Evolutionary conservation across 2,888 invertebrate genomes (phyloP).

Genomic region (Leptura quadrifasciata): DNA sequence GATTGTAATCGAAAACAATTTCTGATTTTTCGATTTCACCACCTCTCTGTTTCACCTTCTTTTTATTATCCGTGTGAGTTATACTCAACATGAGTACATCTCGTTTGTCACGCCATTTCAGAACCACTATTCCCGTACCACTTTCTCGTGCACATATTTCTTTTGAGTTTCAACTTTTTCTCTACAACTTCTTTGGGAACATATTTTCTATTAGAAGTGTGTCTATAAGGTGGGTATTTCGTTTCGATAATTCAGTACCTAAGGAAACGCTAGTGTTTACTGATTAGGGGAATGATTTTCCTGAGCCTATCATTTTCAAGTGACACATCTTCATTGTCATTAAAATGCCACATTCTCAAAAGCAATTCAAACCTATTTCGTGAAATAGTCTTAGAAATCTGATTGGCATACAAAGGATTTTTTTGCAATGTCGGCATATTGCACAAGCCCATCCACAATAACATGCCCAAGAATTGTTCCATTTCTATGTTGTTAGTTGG

Average conservation of each 20-base stretch:
- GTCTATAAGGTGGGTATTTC: slow-evolving; percentile 61
- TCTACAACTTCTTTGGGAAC: slow-evolving; percentile 56
- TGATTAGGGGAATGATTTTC: too few species aligned
- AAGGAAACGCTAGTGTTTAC: slow-evolving; percentile 43
- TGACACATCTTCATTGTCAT: too few species aligned
- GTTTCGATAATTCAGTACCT: slow-evolving; percentile 49
- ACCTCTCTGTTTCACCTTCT: neutral
- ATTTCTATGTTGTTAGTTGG: too few species aligned
- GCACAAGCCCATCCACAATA: too few species aligned
- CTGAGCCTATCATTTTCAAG: too few species aligned
- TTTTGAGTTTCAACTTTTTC: slow-evolving; percentile 54
- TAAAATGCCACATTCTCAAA: too few species aligned
- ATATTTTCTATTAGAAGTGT: slow-evolving; percentile 61
- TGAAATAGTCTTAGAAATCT: too few species aligned
- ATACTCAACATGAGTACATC: slow-evolving; percentile 5
- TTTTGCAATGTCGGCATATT: too few species aligned
- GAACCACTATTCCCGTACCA: neutral
- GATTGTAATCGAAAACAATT: slow-evolving; percentile 20
- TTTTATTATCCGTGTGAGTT: neutral
- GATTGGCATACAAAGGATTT: too few species aligned
- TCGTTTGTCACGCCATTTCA: slow-evolving; percentile 10
- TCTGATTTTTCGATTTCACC: neutral
- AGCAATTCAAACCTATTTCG: too few species aligned
- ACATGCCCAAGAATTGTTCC: too few species aligned
- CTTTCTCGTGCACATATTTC: slow-evolving; percentile 24